Conservation (phyloP, 1,140 invertebrate species). For the Subanguina moxae region DNA sequence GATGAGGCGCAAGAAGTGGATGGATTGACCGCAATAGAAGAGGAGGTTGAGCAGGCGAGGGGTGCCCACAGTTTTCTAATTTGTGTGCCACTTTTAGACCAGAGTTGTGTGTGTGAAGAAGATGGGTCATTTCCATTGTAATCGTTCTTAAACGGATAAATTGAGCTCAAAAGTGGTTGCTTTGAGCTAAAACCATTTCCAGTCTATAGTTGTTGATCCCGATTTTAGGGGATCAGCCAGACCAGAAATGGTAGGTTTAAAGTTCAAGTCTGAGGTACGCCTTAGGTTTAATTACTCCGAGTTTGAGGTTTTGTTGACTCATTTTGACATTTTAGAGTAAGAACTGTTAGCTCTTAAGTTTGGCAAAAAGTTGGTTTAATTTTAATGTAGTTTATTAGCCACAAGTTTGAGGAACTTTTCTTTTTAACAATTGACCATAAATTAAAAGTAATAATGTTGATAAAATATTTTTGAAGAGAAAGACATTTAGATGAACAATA, state of each 20-base stretch:
- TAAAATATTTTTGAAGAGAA: neutral
- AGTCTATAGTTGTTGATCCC: neutral
- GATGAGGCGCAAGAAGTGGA: neutral
- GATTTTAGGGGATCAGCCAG: neutral
- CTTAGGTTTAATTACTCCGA: constrained; percentile 3
- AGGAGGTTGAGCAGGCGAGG: neutral
- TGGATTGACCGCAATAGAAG: neutral
- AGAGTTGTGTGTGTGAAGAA: neutral
- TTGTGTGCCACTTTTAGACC: neutral
- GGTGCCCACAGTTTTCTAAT: neutral
- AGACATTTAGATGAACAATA: neutral
- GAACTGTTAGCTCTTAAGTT: neutral
- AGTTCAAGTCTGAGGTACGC: neutral
- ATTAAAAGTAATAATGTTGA: neutral
- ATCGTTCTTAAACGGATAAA: neutral
- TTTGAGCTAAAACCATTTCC: neutral
- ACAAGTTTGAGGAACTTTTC: neutral
- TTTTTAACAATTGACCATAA: neutral
- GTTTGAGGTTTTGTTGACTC: neutral
- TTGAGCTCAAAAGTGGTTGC: neutral
- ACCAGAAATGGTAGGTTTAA: neutral
- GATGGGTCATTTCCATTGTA: neutral
- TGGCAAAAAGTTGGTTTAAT: neutral
- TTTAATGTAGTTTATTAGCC: neutral
- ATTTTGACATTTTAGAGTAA: neutral